Evolutionary conservation across 2,113 vertebrate genomes (phyloP).

Genomic region (Nyctereutes procyonoides): DNA sequence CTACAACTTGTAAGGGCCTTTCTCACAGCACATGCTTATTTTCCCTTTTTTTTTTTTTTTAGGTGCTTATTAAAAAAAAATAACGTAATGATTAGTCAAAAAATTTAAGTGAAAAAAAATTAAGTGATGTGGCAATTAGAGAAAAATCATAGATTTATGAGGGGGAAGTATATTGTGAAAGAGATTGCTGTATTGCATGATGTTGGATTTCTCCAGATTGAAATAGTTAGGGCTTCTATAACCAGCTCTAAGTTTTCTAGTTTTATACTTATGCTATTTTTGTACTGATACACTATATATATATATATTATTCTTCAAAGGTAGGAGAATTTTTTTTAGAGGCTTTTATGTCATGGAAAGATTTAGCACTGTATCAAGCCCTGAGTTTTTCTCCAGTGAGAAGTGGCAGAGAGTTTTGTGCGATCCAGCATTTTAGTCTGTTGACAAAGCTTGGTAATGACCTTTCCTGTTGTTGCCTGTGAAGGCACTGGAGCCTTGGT

Average conservation of each 20-base stretch:
- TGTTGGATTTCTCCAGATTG: neutral
- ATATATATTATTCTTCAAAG: neutral
- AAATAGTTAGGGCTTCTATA: neutral
- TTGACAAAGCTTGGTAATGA: neutral
- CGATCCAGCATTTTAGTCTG: neutral
- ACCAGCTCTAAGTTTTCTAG: neutral
- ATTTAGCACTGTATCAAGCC: neutral
- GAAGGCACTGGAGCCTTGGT: neutral
- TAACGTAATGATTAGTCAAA: slow-evolving; percentile 6
- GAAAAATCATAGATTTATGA: neutral
- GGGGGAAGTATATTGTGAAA: neutral
- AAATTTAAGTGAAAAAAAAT: too few relatives aligned
- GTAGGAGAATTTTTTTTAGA: neutral
- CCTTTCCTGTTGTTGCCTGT: neutral
- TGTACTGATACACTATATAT: neutral
- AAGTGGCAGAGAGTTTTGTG: neutral
- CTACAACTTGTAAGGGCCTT: neutral
- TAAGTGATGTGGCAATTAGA: neutral
- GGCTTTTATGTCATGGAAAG: neutral
- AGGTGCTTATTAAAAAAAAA: neutral
- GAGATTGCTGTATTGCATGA: neutral
- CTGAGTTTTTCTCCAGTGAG: neutral
- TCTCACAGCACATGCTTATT: neutral
- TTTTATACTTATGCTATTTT: neutral
- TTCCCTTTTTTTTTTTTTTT: neutral